Percentiles rank a stretch among this genome's conserved stretches.
Evolutionary conservation across 2,113 vertebrate genomes (phyloP).

Genomic region (Myrmophylax atrothorax): DNA sequence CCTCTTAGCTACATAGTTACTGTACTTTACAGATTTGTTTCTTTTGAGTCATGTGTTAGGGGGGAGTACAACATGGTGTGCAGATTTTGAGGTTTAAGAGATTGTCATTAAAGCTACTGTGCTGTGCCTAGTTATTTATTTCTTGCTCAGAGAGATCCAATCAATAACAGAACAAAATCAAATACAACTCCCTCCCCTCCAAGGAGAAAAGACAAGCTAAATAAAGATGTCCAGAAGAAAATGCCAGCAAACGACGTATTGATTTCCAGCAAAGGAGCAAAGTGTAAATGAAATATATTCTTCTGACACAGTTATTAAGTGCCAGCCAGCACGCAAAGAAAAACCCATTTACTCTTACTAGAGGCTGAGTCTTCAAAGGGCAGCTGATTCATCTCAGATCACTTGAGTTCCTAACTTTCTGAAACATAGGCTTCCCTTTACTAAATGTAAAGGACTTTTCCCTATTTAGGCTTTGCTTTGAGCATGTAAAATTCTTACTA

Average conservation of each 20-base stretch:
- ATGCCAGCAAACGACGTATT: conserved; percentile 70
- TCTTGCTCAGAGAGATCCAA: conserved; percentile 67
- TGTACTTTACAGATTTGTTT: conserved; percentile 58
- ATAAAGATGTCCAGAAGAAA: conserved; percentile 72
- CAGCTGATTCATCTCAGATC: not conserved
- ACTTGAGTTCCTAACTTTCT: not conserved
- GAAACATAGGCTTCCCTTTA: not conserved
- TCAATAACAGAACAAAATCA: conserved; percentile 76
- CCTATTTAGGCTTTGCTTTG: not conserved
- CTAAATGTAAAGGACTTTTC: not conserved
- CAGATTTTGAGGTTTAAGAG: conserved; percentile 67
- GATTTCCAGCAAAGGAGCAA: conserved; percentile 73
- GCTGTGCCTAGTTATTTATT: conserved; percentile 74
- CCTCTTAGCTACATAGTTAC: conserved; percentile 30
- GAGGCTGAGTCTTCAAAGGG: conserved; percentile 34
- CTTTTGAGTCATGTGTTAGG: conserved; percentile 47
- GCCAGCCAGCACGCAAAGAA: conserved; percentile 43
- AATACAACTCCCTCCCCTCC: conserved; percentile 57
- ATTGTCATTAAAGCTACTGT: conserved; percentile 68
- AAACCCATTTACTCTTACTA: conserved; percentile 39
- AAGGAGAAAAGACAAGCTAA: conserved; percentile 69
- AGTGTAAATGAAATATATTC: conserved; percentile 77
- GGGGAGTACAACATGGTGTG: not conserved
- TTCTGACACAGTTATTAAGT: conserved; percentile 72
- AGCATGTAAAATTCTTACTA: not conserved